Conservation (phyloP, 2,113 vertebrate genomes). For the Syngnathus typhle region DNA sequence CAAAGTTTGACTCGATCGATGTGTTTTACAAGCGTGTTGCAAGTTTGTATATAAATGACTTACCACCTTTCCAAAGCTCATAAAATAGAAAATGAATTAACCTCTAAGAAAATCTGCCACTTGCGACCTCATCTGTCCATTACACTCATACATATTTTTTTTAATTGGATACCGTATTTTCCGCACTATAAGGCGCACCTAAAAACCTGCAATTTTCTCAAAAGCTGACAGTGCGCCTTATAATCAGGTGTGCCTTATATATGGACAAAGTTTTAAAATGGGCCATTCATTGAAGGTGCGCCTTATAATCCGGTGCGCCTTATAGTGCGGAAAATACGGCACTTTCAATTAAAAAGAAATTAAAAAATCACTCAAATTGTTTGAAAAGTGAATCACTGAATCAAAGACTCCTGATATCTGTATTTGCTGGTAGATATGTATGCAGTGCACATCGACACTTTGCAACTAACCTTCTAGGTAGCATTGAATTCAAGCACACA, state of each 20-base stretch:
- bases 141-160: background rate
- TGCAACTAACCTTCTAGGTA: slow-evolving; percentile 43
- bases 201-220: no score
- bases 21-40: no score
- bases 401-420: slow-evolving; percentile 26
- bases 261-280: no score
- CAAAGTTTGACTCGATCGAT: background rate
- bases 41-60: background rate
- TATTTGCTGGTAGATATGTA: slow-evolving; percentile 49
- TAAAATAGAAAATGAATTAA: background rate
- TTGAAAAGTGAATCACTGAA: slow-evolving; percentile 19
- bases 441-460: slow-evolving; percentile 43
- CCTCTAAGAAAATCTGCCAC: background rate
- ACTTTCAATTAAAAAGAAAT: slow-evolving; percentile 21
- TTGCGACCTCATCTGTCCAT: background rate
- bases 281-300: no score
- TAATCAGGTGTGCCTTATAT: no score
- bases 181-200: no score
- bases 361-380: background rate
- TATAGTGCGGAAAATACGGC: no score
- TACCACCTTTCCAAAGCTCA: background rate
- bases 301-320: no score
- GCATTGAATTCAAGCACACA: slow-evolving; percentile 12
- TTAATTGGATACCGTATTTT: background rate
- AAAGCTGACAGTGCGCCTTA: no score